Percentiles rank a stretch among this genome's conserved stretches.
Conservation (phyloP, 1,140 invertebrate genomes). For the Brachionus sp. region DNA sequence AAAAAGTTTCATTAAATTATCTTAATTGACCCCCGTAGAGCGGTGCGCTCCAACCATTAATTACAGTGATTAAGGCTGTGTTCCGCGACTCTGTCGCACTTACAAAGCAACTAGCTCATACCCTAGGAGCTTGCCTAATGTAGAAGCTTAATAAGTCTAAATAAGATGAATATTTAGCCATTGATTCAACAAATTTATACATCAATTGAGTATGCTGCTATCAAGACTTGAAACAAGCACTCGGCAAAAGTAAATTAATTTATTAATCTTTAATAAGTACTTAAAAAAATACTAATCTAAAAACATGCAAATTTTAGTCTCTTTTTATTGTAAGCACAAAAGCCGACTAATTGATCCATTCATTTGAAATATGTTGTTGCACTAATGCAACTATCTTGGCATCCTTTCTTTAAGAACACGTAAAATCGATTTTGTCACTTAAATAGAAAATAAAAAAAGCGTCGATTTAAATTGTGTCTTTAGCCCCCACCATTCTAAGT, state of each 20-base stretch:
- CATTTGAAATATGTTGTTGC: not conserved
- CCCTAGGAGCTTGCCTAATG: not conserved
- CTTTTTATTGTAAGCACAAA: not conserved
- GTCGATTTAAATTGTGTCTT: not conserved
- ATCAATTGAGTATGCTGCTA: not conserved
- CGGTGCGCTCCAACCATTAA: not conserved
- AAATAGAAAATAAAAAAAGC: not conserved
- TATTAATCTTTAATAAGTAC: conserved; percentile 23
- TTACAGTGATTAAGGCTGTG: not conserved
- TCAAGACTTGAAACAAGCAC: not conserved
- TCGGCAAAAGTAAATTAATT: not conserved
- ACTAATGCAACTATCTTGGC: not conserved
- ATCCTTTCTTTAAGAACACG: conserved; percentile 14
- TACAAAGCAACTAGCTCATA: not conserved
- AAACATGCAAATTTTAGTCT: not conserved
- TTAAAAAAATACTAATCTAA: not conserved
- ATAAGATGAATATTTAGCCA: too few relatives aligned
- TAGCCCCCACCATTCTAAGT: not conserved
- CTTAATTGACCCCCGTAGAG: not conserved
- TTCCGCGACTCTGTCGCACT: not conserved
- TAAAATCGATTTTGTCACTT: conserved; percentile 24
- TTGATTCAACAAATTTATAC: not conserved
- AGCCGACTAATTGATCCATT: not conserved
- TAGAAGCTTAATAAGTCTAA: too few relatives aligned
- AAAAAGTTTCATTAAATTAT: conserved; percentile 7